A percentile compares a stretch with the other conserved stretches of the same genome.
phyloP scores from a whole-genome alignment of 1,140 invertebrate species.

The Sminthurinus signatus region DNA sequence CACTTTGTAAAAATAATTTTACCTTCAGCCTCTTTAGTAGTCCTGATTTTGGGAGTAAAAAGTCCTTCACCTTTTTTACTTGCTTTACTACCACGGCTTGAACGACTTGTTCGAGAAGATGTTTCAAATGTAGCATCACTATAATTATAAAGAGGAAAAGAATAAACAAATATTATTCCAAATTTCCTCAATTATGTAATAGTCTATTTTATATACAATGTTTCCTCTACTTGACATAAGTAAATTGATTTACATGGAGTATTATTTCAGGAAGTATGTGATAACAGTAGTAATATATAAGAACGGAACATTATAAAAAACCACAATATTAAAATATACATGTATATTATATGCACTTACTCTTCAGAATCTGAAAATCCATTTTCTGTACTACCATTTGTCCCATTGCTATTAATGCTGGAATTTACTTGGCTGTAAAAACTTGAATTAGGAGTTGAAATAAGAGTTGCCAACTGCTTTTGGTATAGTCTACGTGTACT shows the following conservation, averaged over 20 bases:
- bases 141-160: too few relatives aligned
- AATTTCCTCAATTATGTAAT: too few relatives aligned
- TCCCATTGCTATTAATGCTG: background rate
- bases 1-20: too few relatives aligned
- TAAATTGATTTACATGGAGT: too few relatives aligned
- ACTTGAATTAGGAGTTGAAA: background rate
- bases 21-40: too few relatives aligned
- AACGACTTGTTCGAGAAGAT: conserved; percentile 4
- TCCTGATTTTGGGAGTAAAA: background rate
- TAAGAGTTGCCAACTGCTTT: background rate
- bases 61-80: background rate
- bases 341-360: background rate
- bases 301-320: too few relatives aligned
- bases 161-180: too few relatives aligned
- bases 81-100: background rate
- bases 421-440: background rate
- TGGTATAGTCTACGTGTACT: background rate
- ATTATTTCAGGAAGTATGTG: too few relatives aligned
- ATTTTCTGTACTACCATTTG: conserved; percentile 12
- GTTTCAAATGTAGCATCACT: background rate
- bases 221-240: too few relatives aligned
- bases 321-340: too few relatives aligned
- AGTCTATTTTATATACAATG: too few relatives aligned
- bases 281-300: too few relatives aligned
- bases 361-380: conserved; percentile 1